Evolutionary conservation across 2,113 vertebrate genomes (phyloP), one percentile per base, ranked within the genome.

Genomic region (Otocyon megalotis): DNA sequence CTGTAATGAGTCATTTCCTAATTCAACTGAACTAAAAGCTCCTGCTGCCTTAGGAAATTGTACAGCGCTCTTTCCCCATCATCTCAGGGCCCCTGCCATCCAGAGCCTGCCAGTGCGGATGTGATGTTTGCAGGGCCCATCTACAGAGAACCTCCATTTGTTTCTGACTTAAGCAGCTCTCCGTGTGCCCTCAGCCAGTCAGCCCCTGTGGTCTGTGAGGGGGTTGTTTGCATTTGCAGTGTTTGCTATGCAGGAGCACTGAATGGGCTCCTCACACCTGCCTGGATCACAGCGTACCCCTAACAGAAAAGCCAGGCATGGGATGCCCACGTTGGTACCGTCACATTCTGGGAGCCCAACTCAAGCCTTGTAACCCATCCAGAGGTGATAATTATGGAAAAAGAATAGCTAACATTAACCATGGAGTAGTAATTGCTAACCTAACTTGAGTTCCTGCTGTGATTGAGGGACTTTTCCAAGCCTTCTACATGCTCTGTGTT

Each of bases 31-130:
- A 74, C 62, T 37, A 65, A 87, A 90, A 76, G 26, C 87, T 96
- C 74, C 69, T 28, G 37, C 80, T 60, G 77, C 81, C 87, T 97
- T 56, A 84, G 90, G 56, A 83, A 94, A 93, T 30, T 81, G 88
- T 53, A 22, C 26, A 8, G 56, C 6, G 0, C 77, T 50, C 48
- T 77, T 62, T 48, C 2, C 30, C 28, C 53, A 58, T 65, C 81
- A 22, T 88, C 65, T n/a, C 32, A 50, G 84, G 48, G 7, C 65
- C 30, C 90, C 96, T 50, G 32, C n/a, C 22, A 4, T 14, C 71
- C 63, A 0, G 53, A 74, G 56, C 0, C 1, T 14, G 56, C 24
- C 13, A 1, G 8, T 60, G 30, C 53, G 69, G 12, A 19, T 48
- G 76, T 54, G 35, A 37, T 53, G 54, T 90, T 79, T 88, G 30